phyloP scores from a whole-genome alignment of 23 tunicate species.

The Styela clava region DNA sequence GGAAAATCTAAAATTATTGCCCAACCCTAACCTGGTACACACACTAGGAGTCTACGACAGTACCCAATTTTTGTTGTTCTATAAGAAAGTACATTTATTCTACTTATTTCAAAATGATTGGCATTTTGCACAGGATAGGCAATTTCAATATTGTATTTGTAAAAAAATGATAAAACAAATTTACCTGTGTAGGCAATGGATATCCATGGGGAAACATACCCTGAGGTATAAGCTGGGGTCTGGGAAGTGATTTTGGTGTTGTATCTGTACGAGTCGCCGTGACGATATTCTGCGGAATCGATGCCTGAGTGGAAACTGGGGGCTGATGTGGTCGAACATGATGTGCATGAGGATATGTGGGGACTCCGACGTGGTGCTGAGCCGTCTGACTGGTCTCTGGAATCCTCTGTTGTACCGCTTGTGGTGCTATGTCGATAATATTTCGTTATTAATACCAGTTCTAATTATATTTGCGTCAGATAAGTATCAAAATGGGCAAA shows the following conservation, averaged over 20 bases:
- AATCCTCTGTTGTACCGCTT: not conserved
- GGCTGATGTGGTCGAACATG: not conserved
- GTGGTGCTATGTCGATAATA: not conserved
- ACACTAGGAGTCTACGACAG: too few species aligned
- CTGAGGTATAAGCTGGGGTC: not conserved
- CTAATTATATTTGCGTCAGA: too few species aligned
- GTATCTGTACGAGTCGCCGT: not conserved
- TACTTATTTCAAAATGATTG: too few species aligned
- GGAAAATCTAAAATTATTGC: too few species aligned
- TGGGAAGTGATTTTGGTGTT: not conserved
- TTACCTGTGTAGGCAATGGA: not conserved
- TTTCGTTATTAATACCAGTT: too few species aligned
- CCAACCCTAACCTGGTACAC: too few species aligned
- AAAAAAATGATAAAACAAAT: too few species aligned
- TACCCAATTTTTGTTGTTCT: too few species aligned
- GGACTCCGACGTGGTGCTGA: slow-evolving; percentile 2
- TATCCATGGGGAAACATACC: not conserved
- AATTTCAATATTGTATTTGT: too few species aligned
- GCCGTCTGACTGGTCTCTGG: not conserved
- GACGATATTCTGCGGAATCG: not conserved
- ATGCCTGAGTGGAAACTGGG: not conserved
- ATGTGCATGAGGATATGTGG: slow-evolving; percentile 6
- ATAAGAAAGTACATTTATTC: too few species aligned
- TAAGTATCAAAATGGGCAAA: too few species aligned
- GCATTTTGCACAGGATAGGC: too few species aligned